Evolutionary conservation across 2,113 vertebrate species (phyloP).

Genomic region (Girardinichthys multiradiatus): DNA sequence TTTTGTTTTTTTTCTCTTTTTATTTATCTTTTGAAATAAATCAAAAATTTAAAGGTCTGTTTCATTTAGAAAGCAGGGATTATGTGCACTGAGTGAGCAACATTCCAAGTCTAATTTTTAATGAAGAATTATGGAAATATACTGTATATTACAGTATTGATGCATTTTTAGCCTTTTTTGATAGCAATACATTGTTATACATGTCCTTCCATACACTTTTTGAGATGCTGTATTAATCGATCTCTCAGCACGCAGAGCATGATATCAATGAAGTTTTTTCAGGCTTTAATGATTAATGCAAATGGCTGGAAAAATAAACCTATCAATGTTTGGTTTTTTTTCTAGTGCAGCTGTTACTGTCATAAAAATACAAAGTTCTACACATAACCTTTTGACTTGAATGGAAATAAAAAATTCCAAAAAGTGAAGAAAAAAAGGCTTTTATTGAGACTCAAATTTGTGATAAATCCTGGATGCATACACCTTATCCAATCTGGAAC

Average conservation of each 20-base stretch:
- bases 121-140: constrained; percentile 30
- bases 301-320: not conserved
- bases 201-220: not conserved
- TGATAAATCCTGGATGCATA: no score
- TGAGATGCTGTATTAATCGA: constrained; percentile 2
- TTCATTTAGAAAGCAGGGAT: constrained; percentile 55
- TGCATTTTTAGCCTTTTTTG: constrained; percentile 17
- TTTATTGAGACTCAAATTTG: not conserved
- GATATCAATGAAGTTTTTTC: constrained; percentile 7
- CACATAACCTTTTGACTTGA: not conserved
- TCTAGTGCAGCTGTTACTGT: not conserved
- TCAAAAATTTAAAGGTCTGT: constrained; percentile 57
- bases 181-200: not conserved
- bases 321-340: not conserved
- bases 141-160: constrained; percentile 68
- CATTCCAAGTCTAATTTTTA: constrained; percentile 22
- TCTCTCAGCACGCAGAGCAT: constrained; percentile 10
- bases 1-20: constrained; percentile 21
- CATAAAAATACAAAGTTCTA: not conserved
- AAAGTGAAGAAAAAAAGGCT: not conserved
- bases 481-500: no score
- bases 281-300: not conserved
- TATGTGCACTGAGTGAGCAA: constrained; percentile 27
- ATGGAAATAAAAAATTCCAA: not conserved
- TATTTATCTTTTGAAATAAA: constrained; percentile 80